Evolutionary conservation across 2,888 invertebrate species (phyloP).

Genomic region (Danaus chrysippus): DNA sequence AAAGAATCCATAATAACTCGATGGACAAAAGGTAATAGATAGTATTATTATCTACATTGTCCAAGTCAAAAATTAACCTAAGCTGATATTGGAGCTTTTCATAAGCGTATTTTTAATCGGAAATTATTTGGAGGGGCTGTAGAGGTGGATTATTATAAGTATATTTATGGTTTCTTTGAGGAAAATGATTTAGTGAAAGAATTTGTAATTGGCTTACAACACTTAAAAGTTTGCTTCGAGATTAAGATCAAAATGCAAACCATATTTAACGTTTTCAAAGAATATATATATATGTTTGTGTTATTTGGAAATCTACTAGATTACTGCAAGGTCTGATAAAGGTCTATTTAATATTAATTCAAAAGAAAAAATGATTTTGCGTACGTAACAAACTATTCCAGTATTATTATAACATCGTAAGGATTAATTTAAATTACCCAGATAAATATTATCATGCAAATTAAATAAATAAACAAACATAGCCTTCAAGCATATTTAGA

Average conservation of each 20-base stretch:
- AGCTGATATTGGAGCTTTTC: no score
- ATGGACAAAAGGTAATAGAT: no score
- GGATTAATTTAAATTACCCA: no score
- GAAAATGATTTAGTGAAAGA: background rate
- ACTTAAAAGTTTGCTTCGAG: background rate
- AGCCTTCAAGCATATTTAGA: constrained; percentile 9
- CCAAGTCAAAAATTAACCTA: no score
- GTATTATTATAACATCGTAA: no score
- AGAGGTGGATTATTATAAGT: background rate
- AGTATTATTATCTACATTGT: no score
- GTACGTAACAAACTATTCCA: background rate
- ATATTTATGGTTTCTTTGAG: background rate
- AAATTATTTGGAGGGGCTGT: background rate
- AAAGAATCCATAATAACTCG: no score
- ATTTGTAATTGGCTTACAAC: background rate
- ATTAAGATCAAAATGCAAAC: background rate
- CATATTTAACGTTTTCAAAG: background rate
- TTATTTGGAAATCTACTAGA: no score
- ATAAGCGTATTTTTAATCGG: no score
- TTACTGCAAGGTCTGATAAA: no score
- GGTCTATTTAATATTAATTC: no score
- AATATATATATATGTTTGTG: background rate
- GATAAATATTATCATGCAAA: background rate
- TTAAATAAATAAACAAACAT: constrained; percentile 2
- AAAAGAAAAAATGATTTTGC: background rate